phyloP scores from a whole-genome alignment of 37 sponge, comb jelly and placozoan species.

The Haliclona indistincta region DNA sequence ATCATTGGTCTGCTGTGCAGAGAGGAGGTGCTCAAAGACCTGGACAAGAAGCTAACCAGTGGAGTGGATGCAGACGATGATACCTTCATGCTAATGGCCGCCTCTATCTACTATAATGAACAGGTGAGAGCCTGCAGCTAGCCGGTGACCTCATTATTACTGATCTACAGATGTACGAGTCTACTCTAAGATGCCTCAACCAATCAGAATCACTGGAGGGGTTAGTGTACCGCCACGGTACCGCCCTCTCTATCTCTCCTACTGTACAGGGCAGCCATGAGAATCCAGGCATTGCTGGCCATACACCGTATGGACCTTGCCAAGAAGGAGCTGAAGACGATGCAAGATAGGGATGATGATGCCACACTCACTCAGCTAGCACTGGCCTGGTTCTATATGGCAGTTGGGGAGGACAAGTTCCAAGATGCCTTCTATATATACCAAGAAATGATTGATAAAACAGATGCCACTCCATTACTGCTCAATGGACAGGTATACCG shows the following conservation, averaged over 20 bases:
- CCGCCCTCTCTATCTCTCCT: neutral
- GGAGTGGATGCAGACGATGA: constrained; percentile 80
- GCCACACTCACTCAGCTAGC: constrained; percentile 94
- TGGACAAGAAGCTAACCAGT: constrained; percentile 67
- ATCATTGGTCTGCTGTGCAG: constrained; percentile 8
- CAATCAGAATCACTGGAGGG: constrained; percentile 85
- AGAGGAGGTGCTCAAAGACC: constrained; percentile 45
- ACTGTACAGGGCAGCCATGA: constrained; percentile 57
- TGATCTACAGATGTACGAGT: constrained; percentile 65
- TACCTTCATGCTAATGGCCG: constrained; percentile 78
- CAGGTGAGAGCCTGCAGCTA: constrained; percentile 12
- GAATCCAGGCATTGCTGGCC: constrained; percentile 85
- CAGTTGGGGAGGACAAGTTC: constrained; percentile 90
- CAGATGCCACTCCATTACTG: constrained; percentile 88
- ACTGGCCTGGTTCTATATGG: constrained; percentile 90
- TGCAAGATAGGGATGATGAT: constrained; percentile 98
- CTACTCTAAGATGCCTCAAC: constrained; percentile 75
- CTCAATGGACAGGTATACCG: constrained; percentile 83
- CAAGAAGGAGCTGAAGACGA: constrained; percentile 90
- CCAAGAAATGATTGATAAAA: constrained; percentile 97
- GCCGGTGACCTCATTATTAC: neutral
- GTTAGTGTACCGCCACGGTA: constrained; percentile 7
- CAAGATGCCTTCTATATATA: constrained; percentile 97
- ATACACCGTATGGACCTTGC: constrained; percentile 95
- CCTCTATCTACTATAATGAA: constrained; percentile 72